Conservation (phyloP, 30 jellyfish, hydroid and myxozoan species). For the Catostylus mosaicus region DNA sequence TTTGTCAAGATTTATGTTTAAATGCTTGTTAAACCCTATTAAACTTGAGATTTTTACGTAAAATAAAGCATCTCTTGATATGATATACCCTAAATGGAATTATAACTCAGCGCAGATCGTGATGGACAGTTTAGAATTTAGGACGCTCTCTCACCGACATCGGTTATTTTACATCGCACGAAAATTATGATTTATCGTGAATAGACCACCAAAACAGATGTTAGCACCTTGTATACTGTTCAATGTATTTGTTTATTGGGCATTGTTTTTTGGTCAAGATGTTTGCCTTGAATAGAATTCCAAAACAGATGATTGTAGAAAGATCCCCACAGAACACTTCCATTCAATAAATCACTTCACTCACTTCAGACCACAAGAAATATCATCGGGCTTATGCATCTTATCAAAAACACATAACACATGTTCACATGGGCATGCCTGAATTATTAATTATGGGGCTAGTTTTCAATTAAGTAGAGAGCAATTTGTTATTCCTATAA, state of each 20-base stretch:
- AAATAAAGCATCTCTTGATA: too few species aligned
- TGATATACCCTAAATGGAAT: too few species aligned
- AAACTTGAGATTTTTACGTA: too few species aligned
- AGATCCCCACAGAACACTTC: background rate
- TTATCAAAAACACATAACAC: slow-evolving; percentile 44
- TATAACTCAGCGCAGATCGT: too few species aligned
- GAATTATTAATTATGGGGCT: slow-evolving; percentile 28
- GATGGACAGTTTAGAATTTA: too few species aligned
- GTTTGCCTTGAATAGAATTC: background rate
- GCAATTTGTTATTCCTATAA: background rate
- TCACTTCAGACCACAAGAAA: slow-evolving; percentile 35
- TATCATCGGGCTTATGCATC: slow-evolving; percentile 22
- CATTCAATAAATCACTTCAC: slow-evolving; percentile 26
- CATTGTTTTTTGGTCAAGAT: background rate
- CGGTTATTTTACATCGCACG: background rate
- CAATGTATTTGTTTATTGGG: slow-evolving; percentile 13
- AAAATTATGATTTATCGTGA: background rate
- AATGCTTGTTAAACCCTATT: too few species aligned
- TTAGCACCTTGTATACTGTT: slow-evolving; percentile 24
- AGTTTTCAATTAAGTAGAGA: background rate
- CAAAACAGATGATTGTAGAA: background rate
- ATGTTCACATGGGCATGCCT: slow-evolving; percentile 8
- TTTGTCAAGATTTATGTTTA: too few species aligned
- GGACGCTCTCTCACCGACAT: background rate
- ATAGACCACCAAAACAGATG: slow-evolving; percentile 38